Evolutionary conservation across 2,797 vertebrate genomes (phyloP), one percentile per base, ranked within the genome.

Genomic region (Sebastes taczanowskii): DNA sequence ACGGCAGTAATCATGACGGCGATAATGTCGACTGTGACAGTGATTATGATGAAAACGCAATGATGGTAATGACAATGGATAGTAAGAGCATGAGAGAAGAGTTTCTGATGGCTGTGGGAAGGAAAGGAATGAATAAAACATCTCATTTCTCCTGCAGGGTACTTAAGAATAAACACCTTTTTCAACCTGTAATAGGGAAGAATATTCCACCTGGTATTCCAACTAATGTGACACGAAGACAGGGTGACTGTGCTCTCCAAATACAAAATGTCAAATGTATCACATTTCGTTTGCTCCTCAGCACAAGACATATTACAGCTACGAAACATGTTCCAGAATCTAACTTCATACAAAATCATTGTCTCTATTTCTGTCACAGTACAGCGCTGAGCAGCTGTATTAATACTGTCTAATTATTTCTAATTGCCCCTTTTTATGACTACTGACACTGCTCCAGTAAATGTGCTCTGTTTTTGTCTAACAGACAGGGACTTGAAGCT

Each of bases 11-110:
- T 84, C 79, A 55, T 10, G 78, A n/a, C 27, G 22, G 23, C 32
- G 72, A 73, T 82, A 84, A 84, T 64, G 67, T 64, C 1, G 67
- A 35, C 70, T 46, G 53, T 78, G 83, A 87, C 83, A 72, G 67
- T 77, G 83, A 87, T 87, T 69, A 65, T 86, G 80, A 87, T 78
- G 83, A 79, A 87, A 71, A 49, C 20, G 64, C 61, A 80, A 82
- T 78, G 74, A 82, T 38, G 69, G 30, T 58, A 65, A 85, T 60
- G 70, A 68, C 53, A n/a, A 64, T n/a, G 46, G 71, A 77, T 7
- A 20, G 42, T 34, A 11, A 32, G 25, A 75, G 70, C 66, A 7
- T 27, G 83, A 68, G 32, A 27, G 68, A 62, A 42, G 71, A 64
- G 64, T n/a, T n/a, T 30, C 38, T 49, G 66, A 80, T 71, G 5